Evolutionary conservation across 1,140 invertebrate species (phyloP).

Genomic region (Leptonema lineaticorne): DNA sequence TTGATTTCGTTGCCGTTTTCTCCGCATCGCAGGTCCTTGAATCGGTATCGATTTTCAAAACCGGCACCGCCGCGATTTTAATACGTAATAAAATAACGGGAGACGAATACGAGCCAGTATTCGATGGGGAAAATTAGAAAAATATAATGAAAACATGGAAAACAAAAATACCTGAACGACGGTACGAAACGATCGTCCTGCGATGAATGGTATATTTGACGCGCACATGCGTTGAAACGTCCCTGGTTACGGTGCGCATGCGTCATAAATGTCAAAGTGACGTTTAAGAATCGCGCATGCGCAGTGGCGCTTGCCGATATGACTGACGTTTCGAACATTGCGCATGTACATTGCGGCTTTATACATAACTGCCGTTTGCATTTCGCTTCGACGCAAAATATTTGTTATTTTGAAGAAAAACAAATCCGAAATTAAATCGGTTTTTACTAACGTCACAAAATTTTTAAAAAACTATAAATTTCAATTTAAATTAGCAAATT

Average conservation of each 20-base stretch:
- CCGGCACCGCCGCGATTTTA: background rate
- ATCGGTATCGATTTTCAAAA: background rate
- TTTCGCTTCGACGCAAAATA: too few species aligned
- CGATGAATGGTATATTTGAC: background rate
- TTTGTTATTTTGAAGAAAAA: too few species aligned
- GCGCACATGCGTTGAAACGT: conserved; percentile 13
- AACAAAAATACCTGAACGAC: background rate
- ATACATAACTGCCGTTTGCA: too few species aligned
- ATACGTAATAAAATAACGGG: background rate
- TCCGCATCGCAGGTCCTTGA: background rate
- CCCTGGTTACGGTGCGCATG: conserved; percentile 25
- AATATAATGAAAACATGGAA: background rate
- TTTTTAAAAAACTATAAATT: too few species aligned
- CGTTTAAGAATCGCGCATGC: too few species aligned
- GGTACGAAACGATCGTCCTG: background rate
- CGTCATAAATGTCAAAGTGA: conserved; percentile 21
- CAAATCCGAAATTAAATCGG: too few species aligned
- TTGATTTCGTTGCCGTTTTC: too few species aligned
- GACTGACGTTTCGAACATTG: too few species aligned
- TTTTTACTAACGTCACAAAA: too few species aligned
- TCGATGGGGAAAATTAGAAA: background rate
- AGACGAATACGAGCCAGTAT: background rate
- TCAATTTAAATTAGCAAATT: too few species aligned
- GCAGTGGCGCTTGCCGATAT: too few species aligned
- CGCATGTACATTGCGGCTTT: too few species aligned